These are phyloP conservation scores for Gephyroberyx darwinii DNA, from an alignment of 2,797 vertebrate species.

Conservation along the genomic window DNA sequence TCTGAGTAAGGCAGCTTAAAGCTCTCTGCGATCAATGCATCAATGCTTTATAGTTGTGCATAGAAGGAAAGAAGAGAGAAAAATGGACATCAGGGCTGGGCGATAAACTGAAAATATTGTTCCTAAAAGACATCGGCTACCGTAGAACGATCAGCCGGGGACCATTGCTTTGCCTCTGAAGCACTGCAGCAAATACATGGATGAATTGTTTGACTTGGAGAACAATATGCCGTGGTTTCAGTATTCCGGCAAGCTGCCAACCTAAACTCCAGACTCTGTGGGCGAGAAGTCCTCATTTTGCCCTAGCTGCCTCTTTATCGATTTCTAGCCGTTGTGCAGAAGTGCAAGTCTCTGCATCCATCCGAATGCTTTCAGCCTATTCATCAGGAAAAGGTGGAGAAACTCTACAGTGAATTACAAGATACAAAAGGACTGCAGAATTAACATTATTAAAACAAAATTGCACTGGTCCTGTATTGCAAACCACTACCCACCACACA, in stretches of 20 bases:
- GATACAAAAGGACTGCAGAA: background rate
- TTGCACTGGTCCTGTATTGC: background rate
- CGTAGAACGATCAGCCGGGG: background rate
- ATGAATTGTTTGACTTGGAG: constrained; percentile 5
- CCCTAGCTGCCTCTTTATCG: constrained; percentile 29
- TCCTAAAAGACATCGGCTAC: too few relatives aligned
- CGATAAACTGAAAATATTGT: too few relatives aligned
- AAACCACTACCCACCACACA: background rate
- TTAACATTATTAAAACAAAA: background rate
- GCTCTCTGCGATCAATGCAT: constrained; percentile 38
- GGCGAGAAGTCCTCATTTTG: constrained; percentile 48
- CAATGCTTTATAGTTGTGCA: constrained; percentile 5
- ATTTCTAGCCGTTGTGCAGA: constrained; percentile 46
- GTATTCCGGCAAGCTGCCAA: constrained; percentile 37
- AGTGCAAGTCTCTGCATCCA: constrained; percentile 44
- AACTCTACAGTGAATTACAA: constrained; percentile 1
- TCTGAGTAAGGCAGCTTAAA: constrained; percentile 18
- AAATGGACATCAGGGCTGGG: background rate
- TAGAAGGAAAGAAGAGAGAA: constrained; percentile 7
- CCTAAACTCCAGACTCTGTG: constrained; percentile 56
- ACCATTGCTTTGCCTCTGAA: background rate
- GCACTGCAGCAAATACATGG: constrained; percentile 8
- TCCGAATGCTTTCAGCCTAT: constrained; percentile 14
- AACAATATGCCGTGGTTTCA: constrained; percentile 30
- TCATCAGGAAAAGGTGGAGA: background rate